Percentiles rank a stretch among this genome's conserved stretches.
These are phyloP conservation scores for Aphodius granarius DNA, from an alignment of 2,888 invertebrate genomes.

Conservation along the genomic window DNA sequence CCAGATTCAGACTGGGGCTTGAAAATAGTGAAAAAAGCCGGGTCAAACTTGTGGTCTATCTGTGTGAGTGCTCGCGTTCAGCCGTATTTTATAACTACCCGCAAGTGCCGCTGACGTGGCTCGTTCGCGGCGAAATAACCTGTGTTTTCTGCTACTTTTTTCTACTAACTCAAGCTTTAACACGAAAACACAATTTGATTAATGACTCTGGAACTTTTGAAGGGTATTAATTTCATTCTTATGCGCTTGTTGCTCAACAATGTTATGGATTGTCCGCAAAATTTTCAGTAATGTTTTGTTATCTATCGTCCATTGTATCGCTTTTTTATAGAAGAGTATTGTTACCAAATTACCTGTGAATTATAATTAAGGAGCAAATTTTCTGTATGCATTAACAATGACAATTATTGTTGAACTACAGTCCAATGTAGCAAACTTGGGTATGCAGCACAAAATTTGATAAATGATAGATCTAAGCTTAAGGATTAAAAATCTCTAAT, in stretches of 20 bases:
- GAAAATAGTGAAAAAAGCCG: neutral
- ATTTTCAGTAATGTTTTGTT: too few species aligned
- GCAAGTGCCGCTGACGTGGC: slow-evolving; percentile 9
- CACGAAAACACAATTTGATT: neutral
- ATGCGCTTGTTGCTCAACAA: neutral
- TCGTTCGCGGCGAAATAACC: slow-evolving; percentile 7
- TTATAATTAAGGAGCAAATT: too few species aligned
- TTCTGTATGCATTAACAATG: too few species aligned
- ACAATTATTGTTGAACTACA: too few species aligned
- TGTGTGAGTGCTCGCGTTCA: neutral
- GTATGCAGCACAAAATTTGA: too few species aligned
- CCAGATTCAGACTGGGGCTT: neutral
- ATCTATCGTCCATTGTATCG: too few species aligned
- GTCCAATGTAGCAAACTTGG: too few species aligned
- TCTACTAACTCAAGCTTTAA: neutral
- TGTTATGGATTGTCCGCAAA: neutral
- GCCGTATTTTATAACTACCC: slow-evolving; percentile 4
- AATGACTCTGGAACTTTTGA: neutral
- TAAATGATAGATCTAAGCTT: too few species aligned
- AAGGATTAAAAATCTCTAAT: too few species aligned
- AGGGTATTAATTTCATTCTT: neutral
- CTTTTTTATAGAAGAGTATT: too few species aligned
- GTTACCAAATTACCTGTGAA: too few species aligned
- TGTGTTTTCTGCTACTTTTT: slow-evolving; percentile 11
- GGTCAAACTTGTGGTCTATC: neutral